Base-by-base conservation (phyloP, 2,888 invertebrate species). In the Perdita meconis region DNA sequence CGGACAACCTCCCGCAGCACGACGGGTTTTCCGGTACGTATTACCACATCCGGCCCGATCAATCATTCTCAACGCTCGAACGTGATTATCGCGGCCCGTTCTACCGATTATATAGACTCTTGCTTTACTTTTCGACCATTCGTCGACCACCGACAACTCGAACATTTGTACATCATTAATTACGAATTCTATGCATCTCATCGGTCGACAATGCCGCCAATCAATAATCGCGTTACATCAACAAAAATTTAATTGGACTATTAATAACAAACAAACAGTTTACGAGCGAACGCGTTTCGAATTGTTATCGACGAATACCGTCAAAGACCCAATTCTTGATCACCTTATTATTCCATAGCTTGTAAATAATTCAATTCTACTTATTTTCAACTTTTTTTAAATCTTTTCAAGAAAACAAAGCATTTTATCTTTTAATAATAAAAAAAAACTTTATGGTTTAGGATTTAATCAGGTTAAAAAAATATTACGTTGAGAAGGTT, bases 1-100 rank as follows among this genome's bases (percentile, higher is more conserved):
- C 47, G 96, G 96, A 0, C 94, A 96, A 64, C 98, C 98, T 0
- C 98, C 98, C 1, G 95, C 96, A 1, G 97, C 97, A 1, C 94
- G 95, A 84, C 92, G 97, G 64, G 95, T 96, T 74, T 94, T 97
- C 85, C 88, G 91, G 91, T 91, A 87, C 8, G 59, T 65, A 64
- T 64, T 1, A 13, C 40, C 22, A 10, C 12, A 13, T 12, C 40
- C 30, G 34, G 36, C 24, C 12, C 5, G 1, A n/a, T 38, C 24
- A 6, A 24, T 26, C 19, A 36, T 5, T 10, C 3, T 4, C 16
- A 30, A 42, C n/a, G 38, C n/a, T 44, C 34, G 53, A 53, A 72
- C 56, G 19, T 34, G 47, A 50, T 53, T 59, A 47, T 2, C 38
- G 13, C 13, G n/a, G 24, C 5, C 19, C 50, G 22, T 16, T 2